Evolutionary conservation across 2,113 vertebrate species (phyloP).

Genomic region (Terrapene triunguis): DNA sequence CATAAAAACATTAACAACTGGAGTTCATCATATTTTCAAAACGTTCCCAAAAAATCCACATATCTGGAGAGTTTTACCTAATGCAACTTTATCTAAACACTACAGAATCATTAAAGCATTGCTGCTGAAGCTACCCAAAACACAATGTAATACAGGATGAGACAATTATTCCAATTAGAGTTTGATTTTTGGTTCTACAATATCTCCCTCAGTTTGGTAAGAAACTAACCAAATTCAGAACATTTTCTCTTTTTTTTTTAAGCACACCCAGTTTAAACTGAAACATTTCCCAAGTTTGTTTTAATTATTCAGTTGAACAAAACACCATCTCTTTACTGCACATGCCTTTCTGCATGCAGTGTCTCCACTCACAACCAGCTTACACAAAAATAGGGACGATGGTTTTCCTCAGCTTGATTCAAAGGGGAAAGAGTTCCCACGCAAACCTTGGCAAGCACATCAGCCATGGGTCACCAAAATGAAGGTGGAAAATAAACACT

Average conservation of each 20-base stretch:
- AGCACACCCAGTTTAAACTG: neutral
- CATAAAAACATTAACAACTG: neutral
- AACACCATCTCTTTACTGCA: neutral
- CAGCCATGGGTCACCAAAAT: neutral
- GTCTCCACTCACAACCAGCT: neutral
- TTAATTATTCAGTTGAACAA: neutral
- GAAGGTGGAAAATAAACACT: neutral
- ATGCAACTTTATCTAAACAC: constrained; percentile 35
- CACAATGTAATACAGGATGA: constrained; percentile 35
- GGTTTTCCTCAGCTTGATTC: neutral
- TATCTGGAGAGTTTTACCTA: constrained; percentile 27
- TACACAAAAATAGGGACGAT: neutral
- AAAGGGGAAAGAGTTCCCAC: neutral
- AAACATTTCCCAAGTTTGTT: neutral
- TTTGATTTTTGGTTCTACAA: constrained; percentile 7
- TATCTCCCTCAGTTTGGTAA: neutral
- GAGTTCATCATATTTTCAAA: constrained; percentile 36
- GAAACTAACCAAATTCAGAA: constrained; percentile 24
- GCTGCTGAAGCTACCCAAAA: constrained; percentile 39
- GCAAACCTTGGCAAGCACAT: neutral
- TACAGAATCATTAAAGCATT: constrained; percentile 49
- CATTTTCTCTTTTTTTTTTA: neutral
- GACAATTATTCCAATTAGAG: constrained; percentile 23
- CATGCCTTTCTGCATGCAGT: neutral
- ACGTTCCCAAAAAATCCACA: neutral